phyloP scores from a whole-genome alignment of 2,113 vertebrate species.

The Ivindomyrus marchei region DNA sequence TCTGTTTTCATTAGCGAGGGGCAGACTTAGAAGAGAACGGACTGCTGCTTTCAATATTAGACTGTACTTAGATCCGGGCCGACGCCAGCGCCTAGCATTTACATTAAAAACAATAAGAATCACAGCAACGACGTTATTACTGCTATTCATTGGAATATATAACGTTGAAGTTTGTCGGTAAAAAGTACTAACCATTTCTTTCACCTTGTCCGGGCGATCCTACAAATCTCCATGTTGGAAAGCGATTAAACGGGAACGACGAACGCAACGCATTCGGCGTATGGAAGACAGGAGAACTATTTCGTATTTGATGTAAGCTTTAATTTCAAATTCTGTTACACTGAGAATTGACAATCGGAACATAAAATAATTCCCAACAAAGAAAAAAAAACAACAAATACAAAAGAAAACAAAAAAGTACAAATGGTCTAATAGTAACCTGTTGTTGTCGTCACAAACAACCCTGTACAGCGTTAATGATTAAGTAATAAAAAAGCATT shows the following conservation, averaged over 20 bases:
- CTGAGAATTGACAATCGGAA: constrained; percentile 98
- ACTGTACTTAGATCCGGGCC: constrained; percentile 38
- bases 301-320: constrained; percentile 90
- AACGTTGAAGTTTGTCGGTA: background rate
- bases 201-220: background rate
- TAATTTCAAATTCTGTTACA: constrained; percentile 99
- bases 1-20: constrained; percentile 73
- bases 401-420: constrained; percentile 60
- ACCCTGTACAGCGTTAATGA: constrained; percentile 98
- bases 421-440: constrained; percentile 80
- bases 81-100: background rate
- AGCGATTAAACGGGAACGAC: background rate
- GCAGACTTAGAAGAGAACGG: constrained; percentile 66
- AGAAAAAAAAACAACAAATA: constrained; percentile 49
- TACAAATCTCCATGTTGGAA: background rate
- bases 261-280: background rate
- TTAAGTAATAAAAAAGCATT: constrained; percentile 82
- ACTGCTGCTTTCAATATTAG: constrained; percentile 55
- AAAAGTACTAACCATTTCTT: background rate
- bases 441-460: constrained; percentile 97
- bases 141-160: background rate
- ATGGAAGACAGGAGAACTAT: constrained; percentile 23
- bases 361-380: constrained; percentile 76
- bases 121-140: background rate
- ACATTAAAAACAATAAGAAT: background rate